Percentiles rank a stretch among this genome's conserved stretches.
These are phyloP conservation scores for Capra hircus DNA, from an alignment of 2,113 vertebrate genomes.

Conservation along the genomic window DNA sequence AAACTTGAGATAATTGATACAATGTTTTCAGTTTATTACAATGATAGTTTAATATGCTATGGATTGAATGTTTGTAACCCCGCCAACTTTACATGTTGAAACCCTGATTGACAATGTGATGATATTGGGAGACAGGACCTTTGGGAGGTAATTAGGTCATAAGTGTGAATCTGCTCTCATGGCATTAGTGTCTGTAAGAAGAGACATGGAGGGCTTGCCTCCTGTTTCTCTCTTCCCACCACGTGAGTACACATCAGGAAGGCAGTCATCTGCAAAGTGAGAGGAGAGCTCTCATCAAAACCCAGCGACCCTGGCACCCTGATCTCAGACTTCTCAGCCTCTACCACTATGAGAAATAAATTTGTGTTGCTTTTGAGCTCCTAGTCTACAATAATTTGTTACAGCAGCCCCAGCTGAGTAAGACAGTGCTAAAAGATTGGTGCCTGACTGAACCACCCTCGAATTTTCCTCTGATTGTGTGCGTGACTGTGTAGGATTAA, in stretches of 20 bases:
- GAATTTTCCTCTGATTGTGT: not conserved
- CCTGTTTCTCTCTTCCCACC: not conserved
- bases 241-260: not conserved
- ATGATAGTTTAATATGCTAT: not conserved
- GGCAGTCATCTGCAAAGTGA: not conserved
- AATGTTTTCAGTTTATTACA: not conserved
- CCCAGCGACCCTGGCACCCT: not conserved
- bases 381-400: not conserved
- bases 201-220: not conserved
- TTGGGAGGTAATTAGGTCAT: not conserved
- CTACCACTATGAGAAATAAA: not conserved
- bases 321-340: not conserved
- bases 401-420: not conserved
- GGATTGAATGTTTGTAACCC: not conserved
- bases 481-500: not conserved
- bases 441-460: not conserved
- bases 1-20: not conserved
- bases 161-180: not conserved
- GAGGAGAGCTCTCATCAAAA: not conserved
- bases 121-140: not conserved
- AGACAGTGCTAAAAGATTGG: not conserved
- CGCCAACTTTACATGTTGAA: not conserved
- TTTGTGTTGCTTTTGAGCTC: not conserved
- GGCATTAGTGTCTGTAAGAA: not conserved
- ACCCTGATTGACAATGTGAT: not conserved